Evolutionary conservation across 2,797 vertebrate species (phyloP).

Genomic region (Monodelphis domestica): DNA sequence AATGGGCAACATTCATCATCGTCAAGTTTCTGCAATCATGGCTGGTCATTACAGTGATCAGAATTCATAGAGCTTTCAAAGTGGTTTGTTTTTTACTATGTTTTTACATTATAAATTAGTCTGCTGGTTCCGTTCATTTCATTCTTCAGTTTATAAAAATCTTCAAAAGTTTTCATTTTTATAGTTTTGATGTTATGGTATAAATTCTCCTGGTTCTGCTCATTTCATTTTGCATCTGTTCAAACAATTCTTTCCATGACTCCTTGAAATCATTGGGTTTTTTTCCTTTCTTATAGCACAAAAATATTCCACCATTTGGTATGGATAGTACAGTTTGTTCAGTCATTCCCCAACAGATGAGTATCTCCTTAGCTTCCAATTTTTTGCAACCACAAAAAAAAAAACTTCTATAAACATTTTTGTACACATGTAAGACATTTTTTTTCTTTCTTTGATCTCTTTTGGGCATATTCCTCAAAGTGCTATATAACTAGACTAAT

Average conservation of each 20-base stretch:
- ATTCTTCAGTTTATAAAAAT: neutral
- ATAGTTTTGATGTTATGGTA: neutral
- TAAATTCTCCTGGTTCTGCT: neutral
- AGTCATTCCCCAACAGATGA: neutral
- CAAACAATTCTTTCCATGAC: neutral
- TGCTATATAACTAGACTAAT: neutral
- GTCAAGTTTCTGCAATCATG: neutral
- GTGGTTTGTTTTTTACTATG: neutral
- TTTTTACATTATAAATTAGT: neutral
- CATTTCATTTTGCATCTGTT: neutral
- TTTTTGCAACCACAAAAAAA: neutral
- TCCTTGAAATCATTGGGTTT: neutral
- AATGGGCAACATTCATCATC: neutral
- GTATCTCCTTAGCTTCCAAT: neutral
- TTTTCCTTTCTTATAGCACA: neutral
- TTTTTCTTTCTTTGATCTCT: neutral
- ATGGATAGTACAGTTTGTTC: neutral
- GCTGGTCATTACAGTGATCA: neutral
- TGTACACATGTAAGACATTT: neutral
- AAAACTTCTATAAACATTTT: neutral
- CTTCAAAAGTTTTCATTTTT: neutral
- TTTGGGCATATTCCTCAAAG: neutral
- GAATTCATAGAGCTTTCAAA: neutral
- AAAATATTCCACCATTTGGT: neutral
- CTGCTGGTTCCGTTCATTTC: neutral